Percentiles rank a stretch among this genome's conserved stretches.
Conservation (phyloP, 2,888 invertebrate genomes). For the Euspilapteryx auroguttella region DNA sequence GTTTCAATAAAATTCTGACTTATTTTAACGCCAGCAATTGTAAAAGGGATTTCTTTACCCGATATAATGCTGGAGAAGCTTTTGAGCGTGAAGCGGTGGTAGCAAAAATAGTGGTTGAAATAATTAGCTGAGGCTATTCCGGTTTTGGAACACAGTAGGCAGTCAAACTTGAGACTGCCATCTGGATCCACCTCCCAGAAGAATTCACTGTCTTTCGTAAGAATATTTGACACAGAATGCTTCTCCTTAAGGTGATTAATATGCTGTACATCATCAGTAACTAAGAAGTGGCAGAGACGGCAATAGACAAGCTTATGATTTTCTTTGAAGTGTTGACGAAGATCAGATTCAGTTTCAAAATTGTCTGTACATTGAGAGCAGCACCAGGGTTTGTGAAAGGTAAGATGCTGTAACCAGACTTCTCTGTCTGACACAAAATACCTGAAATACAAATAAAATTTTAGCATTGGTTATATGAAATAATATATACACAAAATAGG, state of each 20-base stretch:
- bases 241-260: slow-evolving; percentile 37
- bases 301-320: slow-evolving; percentile 42
- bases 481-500: too few species aligned
- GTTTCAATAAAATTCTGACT: slow-evolving; percentile 31
- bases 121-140: slow-evolving; percentile 23
- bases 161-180: slow-evolving; percentile 24
- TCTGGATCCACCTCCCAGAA: slow-evolving; percentile 37
- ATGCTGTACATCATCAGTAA: slow-evolving; percentile 34
- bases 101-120: slow-evolving; percentile 46
- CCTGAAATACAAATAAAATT: slow-evolving; percentile 18
- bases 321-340: slow-evolving; percentile 28
- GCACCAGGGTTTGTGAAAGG: slow-evolving; percentile 43
- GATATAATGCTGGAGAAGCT: slow-evolving; percentile 35
- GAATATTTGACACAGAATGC: slow-evolving; percentile 31
- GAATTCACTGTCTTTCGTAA: slow-evolving; percentile 22
- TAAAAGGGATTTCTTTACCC: slow-evolving; percentile 33
- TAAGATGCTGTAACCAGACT: slow-evolving; percentile 30
- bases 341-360: slow-evolving; percentile 23
- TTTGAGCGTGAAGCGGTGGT: slow-evolving; percentile 44
- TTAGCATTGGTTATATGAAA: too few species aligned
- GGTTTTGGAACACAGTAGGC: slow-evolving; percentile 34
- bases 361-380: slow-evolving; percentile 44
- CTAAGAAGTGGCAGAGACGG: slow-evolving; percentile 38
- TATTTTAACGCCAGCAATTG: slow-evolving; percentile 37
- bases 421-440: slow-evolving; percentile 44